Conservation (phyloP, 2,888 invertebrate species). For the Leucozona laternaria region DNA sequence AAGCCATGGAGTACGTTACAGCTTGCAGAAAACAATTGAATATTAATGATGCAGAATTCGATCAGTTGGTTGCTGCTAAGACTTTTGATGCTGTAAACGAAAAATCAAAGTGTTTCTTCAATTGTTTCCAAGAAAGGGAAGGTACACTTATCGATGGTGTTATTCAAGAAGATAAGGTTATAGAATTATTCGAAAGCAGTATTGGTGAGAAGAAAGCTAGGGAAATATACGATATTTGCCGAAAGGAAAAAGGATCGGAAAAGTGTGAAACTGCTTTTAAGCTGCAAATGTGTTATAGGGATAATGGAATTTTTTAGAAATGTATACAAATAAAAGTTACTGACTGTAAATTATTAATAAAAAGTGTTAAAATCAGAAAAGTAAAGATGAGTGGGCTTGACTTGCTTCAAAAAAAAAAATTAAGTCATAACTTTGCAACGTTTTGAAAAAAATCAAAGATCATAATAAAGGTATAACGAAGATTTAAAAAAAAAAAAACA, state of each 20-base stretch:
- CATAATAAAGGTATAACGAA: too few species aligned
- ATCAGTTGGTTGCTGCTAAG: not conserved
- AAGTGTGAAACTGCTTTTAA: constrained; percentile 31
- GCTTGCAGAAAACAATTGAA: not conserved
- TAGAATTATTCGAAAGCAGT: not conserved
- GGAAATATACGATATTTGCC: not conserved
- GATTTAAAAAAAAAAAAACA: too few species aligned
- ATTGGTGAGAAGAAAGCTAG: constrained; percentile 13
- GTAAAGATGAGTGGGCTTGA: too few species aligned
- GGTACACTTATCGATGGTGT: constrained; percentile 11
- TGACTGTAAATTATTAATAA: not conserved
- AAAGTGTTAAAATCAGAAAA: not conserved
- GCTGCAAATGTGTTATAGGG: constrained; percentile 3
- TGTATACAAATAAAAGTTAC: not conserved
- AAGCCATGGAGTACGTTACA: not conserved
- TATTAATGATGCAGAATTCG: not conserved
- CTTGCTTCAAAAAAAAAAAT: too few species aligned
- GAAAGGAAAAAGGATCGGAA: not conserved
- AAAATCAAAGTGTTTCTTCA: constrained; percentile 14
- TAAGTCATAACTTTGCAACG: too few species aligned
- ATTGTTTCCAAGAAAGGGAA: constrained; percentile 25
- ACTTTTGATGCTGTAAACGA: not conserved
- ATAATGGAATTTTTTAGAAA: constrained; percentile 6
- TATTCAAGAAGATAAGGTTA: not conserved
- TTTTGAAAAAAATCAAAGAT: too few species aligned